Percentiles rank a stretch among this genome's conserved stretches.
Evolutionary conservation across 2,113 vertebrate genomes (phyloP).

Genomic region (Bos javanicus): DNA sequence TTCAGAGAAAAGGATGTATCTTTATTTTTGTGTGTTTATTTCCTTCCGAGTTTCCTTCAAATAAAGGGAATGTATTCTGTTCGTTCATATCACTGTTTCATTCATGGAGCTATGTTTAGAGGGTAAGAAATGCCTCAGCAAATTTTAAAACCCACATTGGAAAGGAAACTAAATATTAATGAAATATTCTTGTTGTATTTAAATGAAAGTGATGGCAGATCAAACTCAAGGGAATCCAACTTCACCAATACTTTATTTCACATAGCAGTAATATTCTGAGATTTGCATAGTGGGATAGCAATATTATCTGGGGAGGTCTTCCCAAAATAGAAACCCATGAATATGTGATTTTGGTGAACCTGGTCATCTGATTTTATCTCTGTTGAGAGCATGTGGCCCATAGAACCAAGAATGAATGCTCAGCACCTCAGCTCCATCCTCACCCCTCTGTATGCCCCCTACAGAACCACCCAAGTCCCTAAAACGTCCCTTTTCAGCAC

Average conservation of each 20-base stretch:
- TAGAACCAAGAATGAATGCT: fast-evolving
- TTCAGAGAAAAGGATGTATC: slow-evolving; percentile 22
- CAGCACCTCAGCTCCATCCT: fast-evolving
- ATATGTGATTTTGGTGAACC: background rate
- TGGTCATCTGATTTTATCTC: too few relatives aligned
- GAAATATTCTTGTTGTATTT: background rate
- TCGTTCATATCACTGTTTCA: slow-evolving; percentile 37
- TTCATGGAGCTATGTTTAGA: slow-evolving; percentile 44
- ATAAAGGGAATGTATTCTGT: background rate
- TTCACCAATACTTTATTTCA: background rate
- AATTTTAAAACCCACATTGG: slow-evolving; percentile 10
- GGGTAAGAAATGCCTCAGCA: slow-evolving; percentile 5
- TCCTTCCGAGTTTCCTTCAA: slow-evolving; percentile 38
- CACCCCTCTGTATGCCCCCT: background rate
- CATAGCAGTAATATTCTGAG: background rate
- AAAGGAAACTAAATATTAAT: background rate
- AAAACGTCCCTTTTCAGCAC: background rate
- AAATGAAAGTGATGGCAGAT: background rate
- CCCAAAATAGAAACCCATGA: background rate
- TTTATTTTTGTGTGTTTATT: slow-evolving; percentile 53
- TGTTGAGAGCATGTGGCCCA: background rate
- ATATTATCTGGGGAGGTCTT: background rate
- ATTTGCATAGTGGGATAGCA: background rate
- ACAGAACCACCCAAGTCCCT: background rate
- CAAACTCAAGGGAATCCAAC: background rate